These are phyloP conservation scores for Channa argus DNA, from an alignment of 2,113 vertebrate species.

Conservation along the genomic window DNA sequence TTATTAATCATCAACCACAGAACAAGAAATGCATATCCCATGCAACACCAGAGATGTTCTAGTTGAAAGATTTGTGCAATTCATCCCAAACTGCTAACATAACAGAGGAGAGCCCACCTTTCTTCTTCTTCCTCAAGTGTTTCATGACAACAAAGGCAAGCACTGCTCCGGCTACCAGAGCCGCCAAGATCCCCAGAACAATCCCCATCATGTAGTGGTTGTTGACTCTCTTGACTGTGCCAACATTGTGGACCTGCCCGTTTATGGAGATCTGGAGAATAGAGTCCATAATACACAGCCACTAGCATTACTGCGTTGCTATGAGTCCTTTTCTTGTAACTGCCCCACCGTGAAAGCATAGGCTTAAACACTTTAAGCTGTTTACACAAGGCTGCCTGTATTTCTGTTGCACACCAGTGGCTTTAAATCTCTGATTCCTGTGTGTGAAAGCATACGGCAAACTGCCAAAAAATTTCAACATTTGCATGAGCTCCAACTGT, in stretches of 20 bases:
- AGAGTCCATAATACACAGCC: slow-evolving; percentile 5
- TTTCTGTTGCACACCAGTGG: not conserved
- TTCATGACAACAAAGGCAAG: slow-evolving; percentile 82
- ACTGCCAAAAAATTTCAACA: not conserved
- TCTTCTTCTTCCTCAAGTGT: slow-evolving; percentile 84
- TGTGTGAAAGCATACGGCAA: not conserved
- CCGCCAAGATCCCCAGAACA: slow-evolving; percentile 83
- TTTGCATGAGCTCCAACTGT: too few relatives aligned
- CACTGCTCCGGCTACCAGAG: slow-evolving; percentile 81
- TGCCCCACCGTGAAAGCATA: not conserved
- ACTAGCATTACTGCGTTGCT: not conserved
- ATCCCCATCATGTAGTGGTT: slow-evolving; percentile 85
- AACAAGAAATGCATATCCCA: slow-evolving; percentile 23
- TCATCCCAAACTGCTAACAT: slow-evolving; percentile 14
- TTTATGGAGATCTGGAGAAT: slow-evolving; percentile 85
- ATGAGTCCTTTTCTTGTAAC: not conserved
- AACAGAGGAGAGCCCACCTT: slow-evolving; percentile 73
- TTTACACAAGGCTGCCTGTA: not conserved
- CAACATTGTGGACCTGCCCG: slow-evolving; percentile 81
- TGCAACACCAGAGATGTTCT: slow-evolving; percentile 53
- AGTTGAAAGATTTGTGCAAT: slow-evolving; percentile 53
- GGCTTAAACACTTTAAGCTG: too few relatives aligned
- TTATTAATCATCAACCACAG: slow-evolving; percentile 65
- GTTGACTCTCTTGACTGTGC: slow-evolving; percentile 82
- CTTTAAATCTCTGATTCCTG: not conserved